Percentiles rank a stretch among this genome's conserved stretches.
Conservation (phyloP, 92 coral and sea anemone genomes). For the Hydrozoanthus gracilis region DNA sequence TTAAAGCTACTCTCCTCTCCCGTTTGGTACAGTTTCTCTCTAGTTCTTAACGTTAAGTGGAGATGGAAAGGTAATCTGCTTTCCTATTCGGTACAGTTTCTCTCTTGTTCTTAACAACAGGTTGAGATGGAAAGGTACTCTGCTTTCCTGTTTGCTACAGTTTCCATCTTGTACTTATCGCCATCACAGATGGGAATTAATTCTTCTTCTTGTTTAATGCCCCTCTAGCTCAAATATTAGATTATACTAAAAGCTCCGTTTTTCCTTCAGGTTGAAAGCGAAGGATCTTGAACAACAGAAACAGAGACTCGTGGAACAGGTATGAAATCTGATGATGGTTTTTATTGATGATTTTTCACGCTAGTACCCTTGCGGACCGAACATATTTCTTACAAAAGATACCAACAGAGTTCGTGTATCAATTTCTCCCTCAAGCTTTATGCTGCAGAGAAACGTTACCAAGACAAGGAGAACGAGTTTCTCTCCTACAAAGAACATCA, state of each 20-base stretch:
- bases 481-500: slow-evolving; percentile 94
- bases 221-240: not conserved
- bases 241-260: not conserved
- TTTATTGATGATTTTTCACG: not conserved
- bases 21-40: no score
- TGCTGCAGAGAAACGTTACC: slow-evolving; percentile 93
- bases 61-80: slow-evolving; percentile 97
- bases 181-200: no score
- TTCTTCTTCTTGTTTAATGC: no score
- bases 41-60: slow-evolving; percentile 60
- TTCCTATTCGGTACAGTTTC: no score
- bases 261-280: slow-evolving; percentile 74
- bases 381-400: not conserved
- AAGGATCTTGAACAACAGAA: slow-evolving; percentile 87
- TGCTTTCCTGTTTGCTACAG: no score
- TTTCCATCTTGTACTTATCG: no score
- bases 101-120: no score
- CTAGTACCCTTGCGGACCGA: not conserved
- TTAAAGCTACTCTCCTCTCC: no score
- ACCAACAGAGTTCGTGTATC: not conserved
- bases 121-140: no score
- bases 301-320: slow-evolving; percentile 91
- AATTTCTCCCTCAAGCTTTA: slow-evolving; percentile 59
- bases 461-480: slow-evolving; percentile 89
- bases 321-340: slow-evolving; percentile 7